Evolutionary conservation across 2,797 vertebrate genomes (phyloP), one percentile per base, ranked within the genome.

Genomic region (Sebastes matsubarae): DNA sequence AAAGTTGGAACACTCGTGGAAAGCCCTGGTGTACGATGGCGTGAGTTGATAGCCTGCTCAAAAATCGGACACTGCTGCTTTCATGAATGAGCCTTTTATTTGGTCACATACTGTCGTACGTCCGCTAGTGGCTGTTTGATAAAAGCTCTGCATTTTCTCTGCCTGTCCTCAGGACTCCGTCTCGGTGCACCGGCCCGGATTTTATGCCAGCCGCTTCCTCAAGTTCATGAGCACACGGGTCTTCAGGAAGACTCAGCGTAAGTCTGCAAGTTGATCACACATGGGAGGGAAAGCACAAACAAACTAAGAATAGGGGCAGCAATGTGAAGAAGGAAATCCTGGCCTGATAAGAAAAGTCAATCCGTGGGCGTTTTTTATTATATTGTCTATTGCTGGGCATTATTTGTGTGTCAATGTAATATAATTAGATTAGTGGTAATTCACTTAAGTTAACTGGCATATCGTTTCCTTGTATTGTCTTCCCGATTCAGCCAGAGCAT

Each of bases 1-100:
- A 94, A 99, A 98, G 88, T 88, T 99, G 94, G 98, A 99, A 75
- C 98, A 99, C 94, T 99, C 98, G 16, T 99, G 98, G 98, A 99
- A 99, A 93, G 98, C 98, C 55, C 96, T 99, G 77, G 97, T 99
- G 89, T 99, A 99, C 82, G 98, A 99, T 84, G 98, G 98, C 25
- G 98, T 99, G 95, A 96, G 97, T 95, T 63, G 79, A 94, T 80
- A 72, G 32, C 63, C 30, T 29, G 22, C 65, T 34, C 64, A 70
- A 68, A 68, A 52, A 89, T 84, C 77, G 60, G 78, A 88, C 68
- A 25, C 71, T 72, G 59, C 69, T 58, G 63, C 73, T 52, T 88
- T 84, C 72, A 66, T 93, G 64, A 95, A 90, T 80, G 85, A 75
- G 70, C 76, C 61, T 75, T 83, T 87, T 87, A 84, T 89, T 74